Percentiles rank a stretch among this genome's conserved stretches.
phyloP scores from a whole-genome alignment of 2,113 vertebrate genomes.

The Lampris incognitus region DNA sequence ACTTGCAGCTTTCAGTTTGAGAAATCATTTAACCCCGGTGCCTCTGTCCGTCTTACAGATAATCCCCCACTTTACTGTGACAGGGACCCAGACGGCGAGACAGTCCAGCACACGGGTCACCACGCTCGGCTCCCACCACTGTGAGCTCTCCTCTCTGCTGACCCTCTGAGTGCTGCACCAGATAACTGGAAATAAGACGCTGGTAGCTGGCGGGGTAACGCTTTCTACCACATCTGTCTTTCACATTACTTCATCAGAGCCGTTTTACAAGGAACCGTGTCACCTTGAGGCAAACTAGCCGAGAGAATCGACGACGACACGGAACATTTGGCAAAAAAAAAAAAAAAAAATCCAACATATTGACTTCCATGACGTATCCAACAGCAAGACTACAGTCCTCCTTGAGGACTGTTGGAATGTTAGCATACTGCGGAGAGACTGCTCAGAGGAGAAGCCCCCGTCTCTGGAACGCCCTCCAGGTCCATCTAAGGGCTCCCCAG shows the following conservation, averaged over 20 bases:
- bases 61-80: not conserved
- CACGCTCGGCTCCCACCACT: not conserved
- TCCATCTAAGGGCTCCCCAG: too few relatives aligned
- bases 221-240: not conserved
- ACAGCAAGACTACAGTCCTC: constrained; percentile 59
- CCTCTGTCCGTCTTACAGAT: constrained; percentile 6
- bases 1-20: not conserved
- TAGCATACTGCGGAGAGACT: constrained; percentile 51
- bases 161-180: constrained; percentile 40
- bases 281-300: constrained; percentile 33
- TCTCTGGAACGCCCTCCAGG: too few relatives aligned
- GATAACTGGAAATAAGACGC: constrained; percentile 38
- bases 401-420: constrained; percentile 65
- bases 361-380: constrained; percentile 51
- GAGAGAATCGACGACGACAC: constrained; percentile 21
- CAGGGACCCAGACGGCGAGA: too few relatives aligned
- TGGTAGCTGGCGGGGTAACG: not conserved
- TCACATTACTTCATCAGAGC: constrained; percentile 36
- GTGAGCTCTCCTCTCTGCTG: not conserved
- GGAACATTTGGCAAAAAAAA: too few relatives aligned
- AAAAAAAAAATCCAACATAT: constrained; percentile 38
- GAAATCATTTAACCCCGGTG: constrained; percentile 7
- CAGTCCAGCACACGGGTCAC: too few relatives aligned
- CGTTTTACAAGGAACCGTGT: constrained; percentile 28
- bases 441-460: constrained; percentile 36